phyloP scores from a whole-genome alignment of 2,888 invertebrate species.

The Cryptops parisi region DNA sequence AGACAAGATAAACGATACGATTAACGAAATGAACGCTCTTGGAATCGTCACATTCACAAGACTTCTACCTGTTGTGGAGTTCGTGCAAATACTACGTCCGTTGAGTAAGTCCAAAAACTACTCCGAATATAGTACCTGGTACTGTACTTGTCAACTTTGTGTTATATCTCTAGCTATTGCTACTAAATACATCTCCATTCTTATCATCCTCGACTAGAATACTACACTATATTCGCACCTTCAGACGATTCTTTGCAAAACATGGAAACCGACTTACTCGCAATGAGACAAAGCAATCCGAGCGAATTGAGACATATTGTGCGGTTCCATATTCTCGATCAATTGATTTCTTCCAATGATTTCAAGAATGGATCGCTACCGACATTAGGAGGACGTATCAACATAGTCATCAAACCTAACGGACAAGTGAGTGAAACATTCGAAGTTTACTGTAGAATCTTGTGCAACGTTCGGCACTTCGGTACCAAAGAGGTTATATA shows the following conservation, averaged over 20 bases:
- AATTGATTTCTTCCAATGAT: not conserved
- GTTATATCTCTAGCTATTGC: no score
- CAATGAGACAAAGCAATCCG: not conserved
- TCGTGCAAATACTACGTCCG: no score
- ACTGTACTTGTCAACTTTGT: no score
- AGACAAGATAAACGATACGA: no score
- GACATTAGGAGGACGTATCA: not conserved
- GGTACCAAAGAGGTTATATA: no score
- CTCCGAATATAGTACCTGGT: no score
- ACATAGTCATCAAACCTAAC: not conserved
- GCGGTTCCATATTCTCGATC: not conserved
- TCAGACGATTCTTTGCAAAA: not conserved
- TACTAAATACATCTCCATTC: no score
- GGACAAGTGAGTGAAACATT: not conserved
- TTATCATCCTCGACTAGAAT: not conserved
- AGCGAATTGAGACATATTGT: not conserved
- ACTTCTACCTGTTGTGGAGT: no score
- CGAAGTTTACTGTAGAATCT: not conserved
- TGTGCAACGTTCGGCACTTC: no score
- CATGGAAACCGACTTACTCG: not conserved
- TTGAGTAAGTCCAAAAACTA: no score
- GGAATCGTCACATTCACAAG: no score
- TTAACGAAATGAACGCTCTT: no score
- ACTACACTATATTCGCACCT: not conserved
- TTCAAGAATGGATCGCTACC: not conserved